Evolutionary conservation across 2,113 vertebrate genomes (phyloP), one percentile per base, ranked within the genome.

Genomic region (Petromus typicus): DNA sequence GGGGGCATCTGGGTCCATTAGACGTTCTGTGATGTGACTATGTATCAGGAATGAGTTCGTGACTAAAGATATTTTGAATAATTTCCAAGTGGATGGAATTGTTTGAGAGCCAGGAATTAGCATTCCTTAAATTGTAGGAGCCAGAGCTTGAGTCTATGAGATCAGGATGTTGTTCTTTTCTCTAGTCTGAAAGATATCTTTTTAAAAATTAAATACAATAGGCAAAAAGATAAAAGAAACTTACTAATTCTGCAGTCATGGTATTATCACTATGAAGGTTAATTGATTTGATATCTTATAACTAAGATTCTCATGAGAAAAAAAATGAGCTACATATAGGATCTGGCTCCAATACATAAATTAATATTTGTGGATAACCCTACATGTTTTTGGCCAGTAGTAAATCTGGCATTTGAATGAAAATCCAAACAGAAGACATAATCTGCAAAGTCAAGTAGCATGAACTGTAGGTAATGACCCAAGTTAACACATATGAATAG

Each of bases 31-130:
- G 89, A 93, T 93, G 89, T 98, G 97, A 97, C 54, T 96, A 89
- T 98, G 90, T 98, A 98, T 98, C 97, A 96, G 91, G 96, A 98
- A 98, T 98, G 98, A 98, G 95, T 97, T 98, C 95, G 97, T 97
- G 93, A 98, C 96, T 98, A 97, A 91, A 91, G 75, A 76, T 78
- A 84, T 83, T 92, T 48, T 86, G 93, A 96, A 34, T 89, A 91
- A 96, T 96, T 97, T 96, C 97, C 98, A 98, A 91, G 89, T 94
- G 95, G 79, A 96, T 96, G 91, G 89, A 95, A 93, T 98, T 98
- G 86, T 98, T 95, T 97, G 97, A 98, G 81, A 93, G 94, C 40
- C 82, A 96, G 84, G 94, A 92, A 78, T 97, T 95, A 97, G 92
- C 67, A 96, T 66, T 23, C n/a, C 73, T 71, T 84, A n/a, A 84